Conservation (phyloP, 2,113 vertebrate genomes). For the Chaetorhynchus papuensis region DNA sequence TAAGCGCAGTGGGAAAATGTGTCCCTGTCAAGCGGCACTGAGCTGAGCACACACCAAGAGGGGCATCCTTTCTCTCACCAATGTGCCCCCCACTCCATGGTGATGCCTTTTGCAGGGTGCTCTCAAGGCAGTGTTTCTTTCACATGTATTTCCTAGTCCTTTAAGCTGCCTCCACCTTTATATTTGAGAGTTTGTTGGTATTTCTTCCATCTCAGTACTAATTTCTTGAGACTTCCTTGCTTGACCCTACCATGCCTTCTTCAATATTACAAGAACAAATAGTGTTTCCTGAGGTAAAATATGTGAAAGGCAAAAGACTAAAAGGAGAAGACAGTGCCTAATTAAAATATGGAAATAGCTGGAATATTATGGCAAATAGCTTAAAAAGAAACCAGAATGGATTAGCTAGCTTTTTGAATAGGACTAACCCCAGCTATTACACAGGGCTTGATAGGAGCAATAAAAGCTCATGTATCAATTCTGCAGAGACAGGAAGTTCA, state of each 20-base stretch:
- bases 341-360: neutral
- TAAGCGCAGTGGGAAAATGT: neutral
- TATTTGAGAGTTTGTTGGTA: neutral
- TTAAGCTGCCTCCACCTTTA: neutral
- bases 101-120: neutral
- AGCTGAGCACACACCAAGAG: neutral
- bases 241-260: neutral
- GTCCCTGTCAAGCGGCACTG: neutral
- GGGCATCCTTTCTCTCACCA: neutral
- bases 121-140: neutral
- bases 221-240: neutral
- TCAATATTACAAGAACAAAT: neutral
- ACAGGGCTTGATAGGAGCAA: neutral
- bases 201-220: neutral
- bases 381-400: neutral
- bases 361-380: neutral
- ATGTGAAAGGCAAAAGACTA: neutral
- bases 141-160: neutral
- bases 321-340: neutral
- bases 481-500: neutral
- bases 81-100: accelerated
- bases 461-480: neutral
- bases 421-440: neutral
- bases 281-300: neutral
- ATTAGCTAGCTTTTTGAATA: neutral